Conservation (phyloP, 2,888 invertebrate genomes). For the Carterocephalus palaemon region DNA sequence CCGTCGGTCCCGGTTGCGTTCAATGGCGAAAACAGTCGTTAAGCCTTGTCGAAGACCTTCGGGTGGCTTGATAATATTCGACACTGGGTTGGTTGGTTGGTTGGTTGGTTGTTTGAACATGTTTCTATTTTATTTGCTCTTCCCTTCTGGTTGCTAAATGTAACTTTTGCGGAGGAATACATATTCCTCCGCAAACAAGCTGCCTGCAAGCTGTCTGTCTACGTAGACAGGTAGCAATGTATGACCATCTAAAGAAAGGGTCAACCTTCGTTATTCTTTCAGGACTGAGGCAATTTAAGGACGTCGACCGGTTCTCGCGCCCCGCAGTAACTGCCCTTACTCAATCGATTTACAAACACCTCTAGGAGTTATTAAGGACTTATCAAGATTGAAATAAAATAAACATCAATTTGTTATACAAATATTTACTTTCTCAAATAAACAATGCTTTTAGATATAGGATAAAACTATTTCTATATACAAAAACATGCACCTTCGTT, state of each 20-base stretch:
- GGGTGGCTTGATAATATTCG: no score
- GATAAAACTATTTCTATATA: slow-evolving; percentile 7
- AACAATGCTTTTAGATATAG: slow-evolving; percentile 7
- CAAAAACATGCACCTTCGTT: slow-evolving; percentile 8
- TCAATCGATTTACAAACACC: slow-evolving; percentile 10
- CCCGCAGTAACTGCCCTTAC: slow-evolving; percentile 11
- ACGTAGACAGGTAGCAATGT: not conserved
- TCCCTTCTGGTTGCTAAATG: no score
- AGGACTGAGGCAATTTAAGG: slow-evolving; percentile 27
- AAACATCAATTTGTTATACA: slow-evolving; percentile 41
- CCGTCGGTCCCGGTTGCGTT: no score
- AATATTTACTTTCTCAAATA: slow-evolving; percentile 45
- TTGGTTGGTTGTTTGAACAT: no score
- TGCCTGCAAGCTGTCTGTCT: no score
- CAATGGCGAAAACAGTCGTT: no score
- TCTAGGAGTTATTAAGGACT: no score
- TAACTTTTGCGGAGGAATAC: no score
- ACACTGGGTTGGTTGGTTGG: no score
- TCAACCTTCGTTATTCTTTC: slow-evolving; percentile 12
- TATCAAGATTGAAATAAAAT: slow-evolving; percentile 22
- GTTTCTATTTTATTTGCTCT: no score
- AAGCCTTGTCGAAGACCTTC: no score
- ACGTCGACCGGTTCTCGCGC: slow-evolving; percentile 31
- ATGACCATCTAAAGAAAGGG: not conserved
- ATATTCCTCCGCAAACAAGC: no score